Conservation (phyloP, 2,113 vertebrate species). For the Calidris pygmaea region DNA sequence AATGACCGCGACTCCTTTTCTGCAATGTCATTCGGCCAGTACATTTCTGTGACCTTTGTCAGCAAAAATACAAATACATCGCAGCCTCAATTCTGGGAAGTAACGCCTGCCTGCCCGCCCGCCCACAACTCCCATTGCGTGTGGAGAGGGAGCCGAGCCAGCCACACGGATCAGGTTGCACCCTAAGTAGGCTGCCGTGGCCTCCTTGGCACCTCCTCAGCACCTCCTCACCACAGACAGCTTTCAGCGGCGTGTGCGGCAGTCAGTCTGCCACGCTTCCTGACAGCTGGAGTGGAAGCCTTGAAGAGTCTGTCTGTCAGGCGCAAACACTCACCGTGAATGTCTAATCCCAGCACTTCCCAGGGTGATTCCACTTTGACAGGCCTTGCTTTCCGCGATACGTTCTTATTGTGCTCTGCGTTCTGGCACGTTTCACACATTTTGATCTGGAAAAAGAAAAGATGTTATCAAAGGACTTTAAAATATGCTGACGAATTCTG, state of each 20-base stretch:
- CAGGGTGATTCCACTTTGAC: conserved; percentile 85
- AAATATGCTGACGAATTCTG: accelerated
- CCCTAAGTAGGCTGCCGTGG: not conserved
- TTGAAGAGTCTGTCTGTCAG: not conserved
- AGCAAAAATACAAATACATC: not conserved
- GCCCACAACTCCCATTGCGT: not conserved
- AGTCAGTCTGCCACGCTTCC: not conserved
- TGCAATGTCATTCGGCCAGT: not conserved
- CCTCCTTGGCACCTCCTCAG: not conserved
- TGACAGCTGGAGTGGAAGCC: not conserved
- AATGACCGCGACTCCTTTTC: not conserved
- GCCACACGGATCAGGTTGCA: not conserved
- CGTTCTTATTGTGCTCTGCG: conserved; percentile 82
- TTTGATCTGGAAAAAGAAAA: conserved; percentile 80
- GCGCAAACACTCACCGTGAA: conserved; percentile 74
- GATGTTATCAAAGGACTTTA: not conserved
- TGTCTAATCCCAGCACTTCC: conserved; percentile 84
- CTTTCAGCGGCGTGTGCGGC: not conserved
- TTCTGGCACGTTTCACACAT: conserved; percentile 89
- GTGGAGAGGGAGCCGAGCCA: not conserved
- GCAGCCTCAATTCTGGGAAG: not conserved
- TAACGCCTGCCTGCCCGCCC: not conserved
- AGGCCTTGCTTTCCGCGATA: conserved; percentile 73
- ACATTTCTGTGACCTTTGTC: not conserved
- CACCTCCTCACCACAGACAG: not conserved